These are phyloP conservation scores for Blastobasis lacticolella DNA, from an alignment of 2,888 invertebrate genomes.

Conservation along the genomic window DNA sequence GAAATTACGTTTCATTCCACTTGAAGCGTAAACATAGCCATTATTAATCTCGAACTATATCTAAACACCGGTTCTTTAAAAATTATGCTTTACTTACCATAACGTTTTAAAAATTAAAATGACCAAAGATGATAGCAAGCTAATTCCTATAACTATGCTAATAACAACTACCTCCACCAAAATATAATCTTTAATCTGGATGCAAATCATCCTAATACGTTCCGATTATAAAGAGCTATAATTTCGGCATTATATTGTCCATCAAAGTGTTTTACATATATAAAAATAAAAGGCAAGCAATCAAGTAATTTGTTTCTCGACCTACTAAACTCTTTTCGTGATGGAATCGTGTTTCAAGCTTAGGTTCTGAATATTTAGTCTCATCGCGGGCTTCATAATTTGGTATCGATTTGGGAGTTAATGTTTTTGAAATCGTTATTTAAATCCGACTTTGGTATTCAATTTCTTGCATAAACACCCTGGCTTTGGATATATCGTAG, in stretches of 20 bases:
- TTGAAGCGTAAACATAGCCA: neutral
- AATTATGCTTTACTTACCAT: slow-evolving; percentile 51
- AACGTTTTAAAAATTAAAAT: slow-evolving; percentile 64
- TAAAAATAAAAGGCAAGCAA: slow-evolving; percentile 66
- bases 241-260: slow-evolving; percentile 72
- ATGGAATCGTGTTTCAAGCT: slow-evolving; percentile 50
- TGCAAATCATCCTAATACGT: slow-evolving; percentile 73
- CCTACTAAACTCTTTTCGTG: slow-evolving; percentile 65
- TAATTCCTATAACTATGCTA: slow-evolving; percentile 72
- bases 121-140: slow-evolving; percentile 58
- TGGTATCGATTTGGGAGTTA: slow-evolving; percentile 30
- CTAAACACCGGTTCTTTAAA: slow-evolving; percentile 43
- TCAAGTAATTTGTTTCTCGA: slow-evolving; percentile 70
- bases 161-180: slow-evolving; percentile 67
- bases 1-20: no score
- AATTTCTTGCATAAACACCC: no score
- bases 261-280: slow-evolving; percentile 71
- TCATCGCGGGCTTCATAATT: slow-evolving; percentile 46
- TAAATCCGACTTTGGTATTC: neutral
- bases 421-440: neutral
- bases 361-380: slow-evolving; percentile 41
- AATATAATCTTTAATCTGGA: slow-evolving; percentile 73
- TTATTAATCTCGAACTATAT: slow-evolving; percentile 7
- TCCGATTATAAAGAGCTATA: slow-evolving; percentile 71
- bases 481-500: neutral